A percentile compares a stretch with the other conserved stretches of the same genome.
phyloP scores from a whole-genome alignment of 2,113 vertebrate species.

The Mormoops blainvillei region DNA sequence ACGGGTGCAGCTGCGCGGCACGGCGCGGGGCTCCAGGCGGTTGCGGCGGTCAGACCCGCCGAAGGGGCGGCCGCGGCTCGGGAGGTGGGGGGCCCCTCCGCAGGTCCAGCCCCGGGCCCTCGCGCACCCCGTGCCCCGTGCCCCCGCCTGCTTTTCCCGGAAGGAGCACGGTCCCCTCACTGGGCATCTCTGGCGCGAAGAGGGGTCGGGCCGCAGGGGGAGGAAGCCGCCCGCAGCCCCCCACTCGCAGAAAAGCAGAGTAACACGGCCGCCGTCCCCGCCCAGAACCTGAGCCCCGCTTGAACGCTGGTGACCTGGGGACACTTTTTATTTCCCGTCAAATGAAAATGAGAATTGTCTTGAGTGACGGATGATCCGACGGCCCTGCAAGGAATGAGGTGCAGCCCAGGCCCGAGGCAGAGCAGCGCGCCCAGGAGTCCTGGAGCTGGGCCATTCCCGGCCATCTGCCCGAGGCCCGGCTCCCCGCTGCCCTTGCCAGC shows the following conservation, averaged over 20 bases:
- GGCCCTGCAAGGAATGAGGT: not conserved
- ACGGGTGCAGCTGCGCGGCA: no score
- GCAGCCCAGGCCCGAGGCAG: not conserved
- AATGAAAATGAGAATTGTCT: not conserved
- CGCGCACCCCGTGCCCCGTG: no score
- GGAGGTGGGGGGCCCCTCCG: no score
- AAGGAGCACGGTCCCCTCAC: rapidly evolving
- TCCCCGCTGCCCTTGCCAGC: no score
- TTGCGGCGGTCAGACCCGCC: no score
- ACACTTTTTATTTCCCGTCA: not conserved
- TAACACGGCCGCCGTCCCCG: rapidly evolving
- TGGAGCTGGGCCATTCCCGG: no score
- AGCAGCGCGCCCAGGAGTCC: rapidly evolving
- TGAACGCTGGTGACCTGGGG: not conserved
- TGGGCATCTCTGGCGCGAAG: not conserved
- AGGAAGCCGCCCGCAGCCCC: not conserved
- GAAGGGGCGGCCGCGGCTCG: no score
- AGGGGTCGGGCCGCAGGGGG: not conserved
- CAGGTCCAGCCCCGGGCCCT: no score
- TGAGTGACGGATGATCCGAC: not conserved
- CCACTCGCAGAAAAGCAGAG: rapidly evolving
- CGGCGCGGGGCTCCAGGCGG: no score
- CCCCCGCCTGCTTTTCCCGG: not conserved
- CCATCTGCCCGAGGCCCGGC: no score
- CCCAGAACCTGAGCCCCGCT: not conserved